phyloP scores from a whole-genome alignment of 2,888 invertebrate species.

The Leucozona laternaria region DNA sequence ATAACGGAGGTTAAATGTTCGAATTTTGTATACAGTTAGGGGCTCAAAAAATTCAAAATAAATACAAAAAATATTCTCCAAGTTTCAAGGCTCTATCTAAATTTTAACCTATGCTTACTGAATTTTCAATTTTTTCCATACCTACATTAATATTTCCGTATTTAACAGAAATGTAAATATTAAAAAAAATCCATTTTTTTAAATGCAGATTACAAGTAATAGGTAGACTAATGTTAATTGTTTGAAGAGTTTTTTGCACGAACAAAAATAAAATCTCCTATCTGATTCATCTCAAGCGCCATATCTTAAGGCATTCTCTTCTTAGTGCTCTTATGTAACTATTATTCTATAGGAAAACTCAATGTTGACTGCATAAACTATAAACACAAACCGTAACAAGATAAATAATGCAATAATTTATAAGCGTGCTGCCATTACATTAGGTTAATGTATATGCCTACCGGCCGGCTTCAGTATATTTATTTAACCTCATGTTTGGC shows the following conservation, averaged over 20 bases:
- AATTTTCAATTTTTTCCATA: no score
- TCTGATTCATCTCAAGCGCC: not conserved
- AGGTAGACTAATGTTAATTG: no score
- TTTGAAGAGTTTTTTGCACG: not conserved
- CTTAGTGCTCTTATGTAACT: not conserved
- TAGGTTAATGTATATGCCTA: slow-evolving; percentile 13
- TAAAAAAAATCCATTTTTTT: no score
- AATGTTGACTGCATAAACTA: slow-evolving; percentile 19
- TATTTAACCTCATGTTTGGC: slow-evolving; percentile 20
- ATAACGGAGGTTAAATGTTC: no score
- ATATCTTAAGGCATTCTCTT: not conserved
- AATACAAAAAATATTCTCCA: no score
- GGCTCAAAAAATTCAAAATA: no score
- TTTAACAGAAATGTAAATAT: no score
- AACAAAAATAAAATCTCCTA: not conserved
- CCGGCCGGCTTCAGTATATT: not conserved
- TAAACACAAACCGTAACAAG: slow-evolving; percentile 28
- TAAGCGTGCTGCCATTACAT: slow-evolving; percentile 43
- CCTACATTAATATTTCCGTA: no score
- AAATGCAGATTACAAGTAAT: no score
- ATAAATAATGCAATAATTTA: slow-evolving; percentile 71
- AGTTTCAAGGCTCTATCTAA: no score
- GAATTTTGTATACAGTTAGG: no score
- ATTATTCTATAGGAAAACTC: not conserved
- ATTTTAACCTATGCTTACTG: no score